Conservation (phyloP, 1,140 invertebrate genomes). For the Drosophila guanche region DNA sequence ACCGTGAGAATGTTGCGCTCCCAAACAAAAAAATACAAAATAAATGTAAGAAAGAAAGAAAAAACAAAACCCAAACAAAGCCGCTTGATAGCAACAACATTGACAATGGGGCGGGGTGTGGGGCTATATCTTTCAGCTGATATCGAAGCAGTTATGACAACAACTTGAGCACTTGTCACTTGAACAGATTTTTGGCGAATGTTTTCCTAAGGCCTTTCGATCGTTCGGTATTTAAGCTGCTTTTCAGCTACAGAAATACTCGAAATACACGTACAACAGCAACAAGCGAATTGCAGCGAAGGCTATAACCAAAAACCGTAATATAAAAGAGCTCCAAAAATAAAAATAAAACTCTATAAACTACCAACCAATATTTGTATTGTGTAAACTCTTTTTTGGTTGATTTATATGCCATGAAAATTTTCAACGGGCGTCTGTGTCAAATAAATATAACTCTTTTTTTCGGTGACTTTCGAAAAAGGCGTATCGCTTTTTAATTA, state of each 20-base stretch:
- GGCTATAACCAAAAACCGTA: slow-evolving; percentile 21
- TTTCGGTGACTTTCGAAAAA: slow-evolving; percentile 57
- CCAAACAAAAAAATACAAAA: slow-evolving; percentile 35
- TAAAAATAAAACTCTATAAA: slow-evolving; percentile 3
- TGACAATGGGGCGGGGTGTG: slow-evolving; percentile 25
- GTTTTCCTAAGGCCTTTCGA: slow-evolving; percentile 75
- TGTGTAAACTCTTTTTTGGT: slow-evolving; percentile 21
- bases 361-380: slow-evolving; percentile 27
- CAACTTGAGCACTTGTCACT: slow-evolving; percentile 67
- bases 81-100: slow-evolving; percentile 35
- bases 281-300: slow-evolving; percentile 42
- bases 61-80: slow-evolving; percentile 42
- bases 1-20: slow-evolving; percentile 76
- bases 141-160: slow-evolving; percentile 53
- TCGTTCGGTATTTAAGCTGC: slow-evolving; percentile 56
- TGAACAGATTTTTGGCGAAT: slow-evolving; percentile 66
- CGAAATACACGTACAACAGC: slow-evolving; percentile 10
- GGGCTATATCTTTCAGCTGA: slow-evolving; percentile 34
- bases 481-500: slow-evolving; percentile 68
- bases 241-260: slow-evolving; percentile 46
- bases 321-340: slow-evolving; percentile 9
- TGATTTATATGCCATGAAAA: slow-evolving; percentile 55
- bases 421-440: slow-evolving; percentile 53
- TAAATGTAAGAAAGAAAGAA: slow-evolving; percentile 24
- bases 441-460: slow-evolving; percentile 41